Base-by-base conservation (phyloP, 2,888 invertebrate genomes). In the Mythimna pallens region DNA sequence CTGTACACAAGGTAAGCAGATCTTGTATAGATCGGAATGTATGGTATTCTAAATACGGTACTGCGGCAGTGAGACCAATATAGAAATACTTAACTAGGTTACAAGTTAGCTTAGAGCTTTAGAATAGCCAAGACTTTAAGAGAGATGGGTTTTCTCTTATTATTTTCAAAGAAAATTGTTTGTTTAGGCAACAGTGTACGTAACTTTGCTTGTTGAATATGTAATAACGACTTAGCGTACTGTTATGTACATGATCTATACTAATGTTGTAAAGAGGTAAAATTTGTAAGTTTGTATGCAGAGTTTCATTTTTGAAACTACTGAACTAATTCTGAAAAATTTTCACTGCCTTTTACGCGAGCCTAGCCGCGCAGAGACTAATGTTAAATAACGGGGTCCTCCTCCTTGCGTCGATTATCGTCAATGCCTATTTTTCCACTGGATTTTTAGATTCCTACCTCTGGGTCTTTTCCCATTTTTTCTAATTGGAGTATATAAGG, bases 1-100 rank as follows among this genome's bases (percentile, higher is more conserved):
- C 70, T 1, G 22, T 22, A 36, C 82, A 86, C 82, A 22, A 72
- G 67, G 77, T 81, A 77, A 71, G 64, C 66, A 79, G 82, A 81
- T 67, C 55, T 71, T 73, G 62, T 74, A 64, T 36, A 78, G 82
- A 77, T 72, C 14, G 78, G 82, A 71, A 76, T 81, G 70, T 63
- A 30, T 30, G 61, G 64, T 65, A 77, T 77, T 77, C 71, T 65
- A 54, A 79, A 77, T 79, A 79, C 66, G 77, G 64, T 65, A 76
- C 64, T 61, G 66, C 9, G 47, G 25, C 36, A 20, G 72, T 54
- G 20, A 34, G 55, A 59, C 81, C 62, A 55, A 81, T 77, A 77
- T 77, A 81, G 71, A 68, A 54, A 12, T 36, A 57, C 30, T 76
- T 36, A 65, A 54, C 70, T 79, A 7, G 80, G 78, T 76, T 76